Evolutionary conservation across 2,888 invertebrate genomes (phyloP).

Genomic region (Melolontha melolontha): DNA sequence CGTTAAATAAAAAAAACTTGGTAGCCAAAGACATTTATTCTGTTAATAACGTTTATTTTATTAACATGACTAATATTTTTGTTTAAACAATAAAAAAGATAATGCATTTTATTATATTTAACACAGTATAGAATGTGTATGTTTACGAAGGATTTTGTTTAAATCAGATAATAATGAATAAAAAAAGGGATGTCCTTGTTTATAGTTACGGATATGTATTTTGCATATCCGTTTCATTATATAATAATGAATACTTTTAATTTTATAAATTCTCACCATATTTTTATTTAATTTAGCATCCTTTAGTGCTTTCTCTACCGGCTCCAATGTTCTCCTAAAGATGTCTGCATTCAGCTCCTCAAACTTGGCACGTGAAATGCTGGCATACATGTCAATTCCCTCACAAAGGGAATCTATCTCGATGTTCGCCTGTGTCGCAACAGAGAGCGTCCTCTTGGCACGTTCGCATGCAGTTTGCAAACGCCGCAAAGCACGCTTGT

Average conservation of each 20-base stretch:
- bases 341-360: constrained; percentile 75
- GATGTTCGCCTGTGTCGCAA: constrained; percentile 69
- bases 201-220: no score
- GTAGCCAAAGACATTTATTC: no score
- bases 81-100: no score
- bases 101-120: no score
- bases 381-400: constrained; percentile 72
- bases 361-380: constrained; percentile 73
- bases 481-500: constrained; percentile 70
- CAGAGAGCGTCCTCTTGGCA: constrained; percentile 72
- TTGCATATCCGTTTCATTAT: no score
- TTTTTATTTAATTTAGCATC: constrained; percentile 74
- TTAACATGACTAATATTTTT: no score
- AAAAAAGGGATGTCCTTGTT: no score
- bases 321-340: constrained; percentile 73
- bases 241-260: background rate
- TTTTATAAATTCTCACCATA: constrained; percentile 49
- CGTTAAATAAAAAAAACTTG: no score
- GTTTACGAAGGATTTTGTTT: no score
- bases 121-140: no score
- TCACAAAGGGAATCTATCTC: constrained; percentile 73
- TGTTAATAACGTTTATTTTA: no score
- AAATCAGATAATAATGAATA: no score
- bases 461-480: constrained; percentile 74
- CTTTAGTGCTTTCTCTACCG: constrained; percentile 74